phyloP scores from a whole-genome alignment of 2,113 vertebrate genomes.

The Amphilophus citrinellus region DNA sequence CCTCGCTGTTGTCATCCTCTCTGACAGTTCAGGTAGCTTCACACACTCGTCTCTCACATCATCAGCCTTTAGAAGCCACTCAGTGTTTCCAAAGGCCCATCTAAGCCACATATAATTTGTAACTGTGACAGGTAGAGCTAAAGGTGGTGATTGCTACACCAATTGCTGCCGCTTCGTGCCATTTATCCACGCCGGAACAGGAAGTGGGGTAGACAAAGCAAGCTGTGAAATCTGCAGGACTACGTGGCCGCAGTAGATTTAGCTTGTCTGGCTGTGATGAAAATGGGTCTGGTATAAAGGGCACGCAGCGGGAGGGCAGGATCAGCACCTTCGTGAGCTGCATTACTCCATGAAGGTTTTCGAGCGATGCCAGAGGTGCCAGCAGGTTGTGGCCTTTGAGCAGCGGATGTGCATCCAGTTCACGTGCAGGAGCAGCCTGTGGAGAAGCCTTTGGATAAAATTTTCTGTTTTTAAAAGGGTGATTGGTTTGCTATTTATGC shows the following conservation, averaged over 20 bases:
- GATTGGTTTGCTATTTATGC: not conserved
- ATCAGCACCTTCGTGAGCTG: constrained; percentile 63
- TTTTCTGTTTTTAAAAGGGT: not conserved
- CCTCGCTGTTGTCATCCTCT: not conserved
- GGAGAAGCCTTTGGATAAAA: constrained; percentile 15
- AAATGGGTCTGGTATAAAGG: constrained; percentile 75
- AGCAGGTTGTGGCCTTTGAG: constrained; percentile 41
- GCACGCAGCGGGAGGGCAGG: constrained; percentile 58
- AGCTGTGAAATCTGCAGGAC: constrained; percentile 68
- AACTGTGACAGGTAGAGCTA: constrained; percentile 30
- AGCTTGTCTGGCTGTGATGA: constrained; percentile 73
- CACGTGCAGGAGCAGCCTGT: constrained; percentile 4
- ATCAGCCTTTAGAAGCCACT: not conserved
- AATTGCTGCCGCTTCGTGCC: constrained; percentile 49
- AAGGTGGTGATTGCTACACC: constrained; percentile 59
- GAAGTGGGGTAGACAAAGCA: constrained; percentile 70
- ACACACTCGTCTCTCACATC: constrained; percentile 2
- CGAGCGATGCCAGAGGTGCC: constrained; percentile 36
- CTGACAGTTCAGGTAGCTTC: not conserved
- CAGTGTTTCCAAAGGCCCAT: not conserved
- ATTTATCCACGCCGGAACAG: constrained; percentile 61
- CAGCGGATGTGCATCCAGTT: constrained; percentile 42
- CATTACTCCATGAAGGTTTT: constrained; percentile 43
- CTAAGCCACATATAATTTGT: constrained; percentile 19
- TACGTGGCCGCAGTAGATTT: constrained; percentile 67